Conservation (phyloP, 2,113 vertebrate species). For the Cricetomys ansorgei region DNA sequence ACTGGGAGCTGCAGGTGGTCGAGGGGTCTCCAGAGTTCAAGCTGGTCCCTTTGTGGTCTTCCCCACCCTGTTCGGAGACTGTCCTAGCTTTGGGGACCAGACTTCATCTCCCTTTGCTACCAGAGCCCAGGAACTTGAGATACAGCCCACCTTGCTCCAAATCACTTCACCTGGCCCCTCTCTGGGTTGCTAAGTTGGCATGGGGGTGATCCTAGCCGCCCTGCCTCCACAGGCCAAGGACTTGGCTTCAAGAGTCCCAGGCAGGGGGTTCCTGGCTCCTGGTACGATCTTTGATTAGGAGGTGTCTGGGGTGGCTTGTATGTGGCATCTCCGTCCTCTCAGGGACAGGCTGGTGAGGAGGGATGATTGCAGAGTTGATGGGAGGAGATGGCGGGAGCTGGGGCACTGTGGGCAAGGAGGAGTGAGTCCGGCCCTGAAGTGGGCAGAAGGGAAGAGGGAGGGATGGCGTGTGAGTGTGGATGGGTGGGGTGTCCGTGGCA, state of each 20-base stretch:
- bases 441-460: neutral
- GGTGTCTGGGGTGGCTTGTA: neutral
- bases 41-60: neutral
- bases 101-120: neutral
- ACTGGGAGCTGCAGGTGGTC: neutral
- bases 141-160: rapidly evolving
- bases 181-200: neutral
- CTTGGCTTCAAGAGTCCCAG: neutral
- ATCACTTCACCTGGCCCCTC: neutral
- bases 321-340: neutral
- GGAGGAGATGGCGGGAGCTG: neutral
- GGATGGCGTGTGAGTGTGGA: neutral
- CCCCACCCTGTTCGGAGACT: neutral
- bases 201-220: neutral
- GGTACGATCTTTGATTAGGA: neutral
- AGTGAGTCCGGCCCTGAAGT: neutral
- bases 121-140: neutral
- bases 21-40: neutral
- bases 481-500: neutral
- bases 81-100: neutral
- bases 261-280: rapidly evolving
- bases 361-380: neutral
- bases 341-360: neutral
- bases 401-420: neutral
- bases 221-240: neutral